These are phyloP conservation scores for Pelobates cultripes DNA, from an alignment of 2,797 vertebrate species.

Conservation along the genomic window DNA sequence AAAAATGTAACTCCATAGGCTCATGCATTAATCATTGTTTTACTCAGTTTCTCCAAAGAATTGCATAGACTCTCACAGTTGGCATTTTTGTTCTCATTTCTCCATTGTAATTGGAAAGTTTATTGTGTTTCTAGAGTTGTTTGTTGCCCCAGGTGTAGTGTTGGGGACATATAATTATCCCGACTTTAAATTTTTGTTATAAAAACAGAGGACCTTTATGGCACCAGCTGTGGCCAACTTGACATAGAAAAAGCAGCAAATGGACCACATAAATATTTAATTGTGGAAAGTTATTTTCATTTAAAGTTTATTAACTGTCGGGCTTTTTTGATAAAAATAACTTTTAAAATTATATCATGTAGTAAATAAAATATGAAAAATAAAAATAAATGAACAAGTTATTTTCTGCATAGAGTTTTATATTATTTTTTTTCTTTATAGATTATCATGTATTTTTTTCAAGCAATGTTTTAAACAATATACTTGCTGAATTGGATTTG, in stretches of 20 bases:
- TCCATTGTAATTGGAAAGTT: conserved; percentile 32
- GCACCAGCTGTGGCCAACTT: conserved; percentile 44
- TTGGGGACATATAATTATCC: conserved; percentile 43
- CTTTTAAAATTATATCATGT: neutral
- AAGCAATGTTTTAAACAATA: no score
- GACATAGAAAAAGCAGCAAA: conserved; percentile 15
- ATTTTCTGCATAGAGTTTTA: no score
- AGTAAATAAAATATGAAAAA: no score
- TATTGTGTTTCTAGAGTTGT: neutral
- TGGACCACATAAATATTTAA: conserved; percentile 31
- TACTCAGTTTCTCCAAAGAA: no score
- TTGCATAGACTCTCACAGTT: no score
- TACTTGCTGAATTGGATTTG: no score
- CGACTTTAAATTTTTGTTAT: conserved; percentile 37
- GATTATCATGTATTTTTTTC: no score
- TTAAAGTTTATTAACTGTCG: neutral
- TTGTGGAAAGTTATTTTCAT: conserved; percentile 13
- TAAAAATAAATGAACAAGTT: no score
- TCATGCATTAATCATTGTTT: no score
- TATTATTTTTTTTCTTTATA: no score
- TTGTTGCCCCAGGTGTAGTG: conserved; percentile 30
- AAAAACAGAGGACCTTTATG: conserved; percentile 35
- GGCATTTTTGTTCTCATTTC: neutral
- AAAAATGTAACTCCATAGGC: neutral
- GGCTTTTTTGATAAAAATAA: neutral